Evolutionary conservation across 1,140 invertebrate species (phyloP), one percentile per base, ranked within the genome.

Genomic region (Solenopsis invicta): DNA sequence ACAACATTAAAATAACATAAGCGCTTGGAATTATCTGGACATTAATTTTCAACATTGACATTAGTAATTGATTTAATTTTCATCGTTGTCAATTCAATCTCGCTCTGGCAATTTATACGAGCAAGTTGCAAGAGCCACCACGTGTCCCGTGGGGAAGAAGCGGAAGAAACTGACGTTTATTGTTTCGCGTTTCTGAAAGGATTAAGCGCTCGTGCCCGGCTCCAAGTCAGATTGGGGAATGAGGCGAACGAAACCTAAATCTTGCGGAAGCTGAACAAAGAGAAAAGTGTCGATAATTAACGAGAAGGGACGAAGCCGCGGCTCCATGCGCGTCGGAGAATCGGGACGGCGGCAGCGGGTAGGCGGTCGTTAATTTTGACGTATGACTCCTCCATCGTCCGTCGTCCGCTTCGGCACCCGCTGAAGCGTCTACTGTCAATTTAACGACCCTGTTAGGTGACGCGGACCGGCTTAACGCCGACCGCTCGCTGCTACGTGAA

Each of bases 381-480:
- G 87, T 91, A 91, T 85, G 87, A 89, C 74, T 92, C 37, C 34
- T 41, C 59, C 59, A 13, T 41, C 74, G 82, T 88, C 67, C 67
- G 61, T 67, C 69, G 41, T 50, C 61, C 52, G 84, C 80, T 86
- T 91, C 81, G 87, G 77, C 86, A 91, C 90, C 86, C 85, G 86
- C 85, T 82, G 88, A 88, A 85, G 69, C 86, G 90, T 92, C 50
- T 92, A 92, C 91, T 90, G 90, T 92, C 91, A 90, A 90, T 92
- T 91, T 91, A 91, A 92, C 90, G 90, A 92, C 86, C 87, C 81
- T 90, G 87, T 90, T 91, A 86, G 87, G 75, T 86, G 80, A 56
- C 61, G 18, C 66, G 48, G 64, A 81, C 52, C 62, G 61, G 85
- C 89, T 89, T 64, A 75, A 77, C 59, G 59, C 48, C 45, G 59